Percentiles rank a stretch among this genome's conserved stretches.
phyloP scores from a whole-genome alignment of 2,113 vertebrate species.

The Procapra przewalskii region DNA sequence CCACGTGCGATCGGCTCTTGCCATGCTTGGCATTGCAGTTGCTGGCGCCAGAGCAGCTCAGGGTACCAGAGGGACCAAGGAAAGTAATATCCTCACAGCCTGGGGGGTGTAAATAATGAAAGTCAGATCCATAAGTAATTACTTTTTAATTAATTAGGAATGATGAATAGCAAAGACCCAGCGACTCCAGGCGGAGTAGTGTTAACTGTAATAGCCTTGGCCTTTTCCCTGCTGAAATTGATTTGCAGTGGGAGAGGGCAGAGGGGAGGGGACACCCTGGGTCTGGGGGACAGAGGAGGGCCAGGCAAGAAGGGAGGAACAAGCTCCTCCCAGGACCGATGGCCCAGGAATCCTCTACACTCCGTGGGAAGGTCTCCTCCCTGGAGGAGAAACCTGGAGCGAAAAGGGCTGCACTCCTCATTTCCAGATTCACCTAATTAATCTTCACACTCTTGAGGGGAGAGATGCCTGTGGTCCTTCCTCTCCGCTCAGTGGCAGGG shows the following conservation, averaged over 20 bases:
- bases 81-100: constrained; percentile 43
- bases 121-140: constrained; percentile 79
- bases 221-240: constrained; percentile 58
- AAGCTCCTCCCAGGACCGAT: not conserved
- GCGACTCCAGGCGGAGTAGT: constrained; percentile 31
- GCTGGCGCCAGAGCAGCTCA: not conserved
- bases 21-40: fast-evolving
- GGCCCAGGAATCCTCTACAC: not conserved
- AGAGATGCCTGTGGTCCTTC: not conserved
- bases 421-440: not conserved
- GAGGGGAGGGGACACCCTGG: not conserved
- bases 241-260: constrained; percentile 50
- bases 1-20: fast-evolving
- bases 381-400: not conserved
- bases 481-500: not conserved
- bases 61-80: not conserved
- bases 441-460: not conserved
- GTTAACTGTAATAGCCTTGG: constrained; percentile 44
- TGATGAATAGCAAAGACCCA: constrained; percentile 72
- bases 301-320: not conserved
- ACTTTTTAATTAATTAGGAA: constrained; percentile 80
- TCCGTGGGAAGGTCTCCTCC: not conserved
- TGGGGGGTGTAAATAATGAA: constrained; percentile 63
- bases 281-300: not conserved
- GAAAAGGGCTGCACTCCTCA: not conserved